phyloP scores from a whole-genome alignment of 2,888 invertebrate genomes.

The Marasmarcha lunaedactyla region DNA sequence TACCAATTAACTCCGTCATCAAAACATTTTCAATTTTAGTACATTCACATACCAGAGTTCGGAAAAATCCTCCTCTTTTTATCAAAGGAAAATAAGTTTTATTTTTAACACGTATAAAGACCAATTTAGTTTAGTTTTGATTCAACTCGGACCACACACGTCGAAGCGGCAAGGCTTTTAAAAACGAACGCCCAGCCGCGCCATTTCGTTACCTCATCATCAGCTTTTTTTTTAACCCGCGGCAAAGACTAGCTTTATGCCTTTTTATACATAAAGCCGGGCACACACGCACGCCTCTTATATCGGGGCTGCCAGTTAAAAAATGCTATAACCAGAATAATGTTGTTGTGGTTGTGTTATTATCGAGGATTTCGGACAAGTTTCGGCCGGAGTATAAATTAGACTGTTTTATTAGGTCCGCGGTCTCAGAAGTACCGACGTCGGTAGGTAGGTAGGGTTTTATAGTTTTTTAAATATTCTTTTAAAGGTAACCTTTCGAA shows the following conservation, averaged over 20 bases:
- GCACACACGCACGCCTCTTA: slow-evolving; percentile 25
- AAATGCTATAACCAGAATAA: slow-evolving; percentile 42
- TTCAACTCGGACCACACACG: slow-evolving; percentile 54
- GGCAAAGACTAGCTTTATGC: slow-evolving; percentile 51
- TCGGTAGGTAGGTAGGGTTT: slow-evolving; percentile 27
- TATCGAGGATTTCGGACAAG: slow-evolving; percentile 31
- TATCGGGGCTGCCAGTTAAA: slow-evolving; percentile 27
- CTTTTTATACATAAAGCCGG: slow-evolving; percentile 53
- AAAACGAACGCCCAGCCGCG: slow-evolving; percentile 65
- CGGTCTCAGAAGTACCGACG: slow-evolving; percentile 42
- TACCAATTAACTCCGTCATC: slow-evolving; percentile 34
- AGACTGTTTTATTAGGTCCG: slow-evolving; percentile 42
- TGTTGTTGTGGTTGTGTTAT: slow-evolving; percentile 45
- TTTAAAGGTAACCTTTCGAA: slow-evolving; percentile 31
- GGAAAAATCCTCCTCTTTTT: slow-evolving; percentile 17
- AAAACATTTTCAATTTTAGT: slow-evolving; percentile 35
- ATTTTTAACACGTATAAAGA: slow-evolving; percentile 8
- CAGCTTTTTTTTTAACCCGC: slow-evolving; percentile 47
- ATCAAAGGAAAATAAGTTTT: slow-evolving; percentile 1
- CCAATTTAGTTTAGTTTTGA: slow-evolving; percentile 14
- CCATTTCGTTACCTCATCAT: slow-evolving; percentile 68
- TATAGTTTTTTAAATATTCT: slow-evolving; percentile 61
- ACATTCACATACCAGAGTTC: slow-evolving; percentile 23
- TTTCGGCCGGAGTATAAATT: slow-evolving; percentile 38
- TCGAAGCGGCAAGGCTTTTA: slow-evolving; percentile 47